These are phyloP conservation scores for Micromys minutus DNA, from an alignment of 2,113 vertebrate species.

Conservation along the genomic window DNA sequence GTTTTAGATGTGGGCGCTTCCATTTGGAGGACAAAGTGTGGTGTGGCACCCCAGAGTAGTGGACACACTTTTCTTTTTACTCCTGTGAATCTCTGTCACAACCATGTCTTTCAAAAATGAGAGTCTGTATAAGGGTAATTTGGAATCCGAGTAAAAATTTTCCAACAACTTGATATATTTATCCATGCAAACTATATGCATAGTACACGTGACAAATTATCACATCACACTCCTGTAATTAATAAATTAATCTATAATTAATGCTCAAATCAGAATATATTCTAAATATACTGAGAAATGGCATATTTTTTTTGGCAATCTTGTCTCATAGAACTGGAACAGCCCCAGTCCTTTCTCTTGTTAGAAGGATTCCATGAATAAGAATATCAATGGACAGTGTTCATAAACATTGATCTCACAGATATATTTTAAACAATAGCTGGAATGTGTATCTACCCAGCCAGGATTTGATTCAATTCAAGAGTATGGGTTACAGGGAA, in stretches of 20 bases:
- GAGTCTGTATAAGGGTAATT: background rate
- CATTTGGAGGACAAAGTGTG: background rate
- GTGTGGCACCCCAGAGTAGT: background rate
- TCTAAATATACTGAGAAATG: background rate
- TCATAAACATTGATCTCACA: background rate
- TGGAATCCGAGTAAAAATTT: background rate
- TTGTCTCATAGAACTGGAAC: background rate
- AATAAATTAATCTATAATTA: background rate
- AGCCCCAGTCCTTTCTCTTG: background rate
- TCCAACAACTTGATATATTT: background rate
- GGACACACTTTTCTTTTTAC: background rate
- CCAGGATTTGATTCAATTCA: rapidly evolving
- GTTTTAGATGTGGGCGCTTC: background rate
- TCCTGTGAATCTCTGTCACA: background rate
- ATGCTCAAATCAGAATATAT: background rate
- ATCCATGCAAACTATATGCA: background rate
- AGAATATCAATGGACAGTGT: background rate
- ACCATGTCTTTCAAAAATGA: background rate
- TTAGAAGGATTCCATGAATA: rapidly evolving
- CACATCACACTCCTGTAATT: background rate
- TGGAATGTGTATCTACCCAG: background rate
- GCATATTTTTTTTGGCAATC: background rate
- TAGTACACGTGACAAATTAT: background rate
- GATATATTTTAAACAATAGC: background rate
- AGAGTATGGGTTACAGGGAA: background rate